Conservation (phyloP, 2,113 vertebrate genomes). For the Holacanthus passer region DNA sequence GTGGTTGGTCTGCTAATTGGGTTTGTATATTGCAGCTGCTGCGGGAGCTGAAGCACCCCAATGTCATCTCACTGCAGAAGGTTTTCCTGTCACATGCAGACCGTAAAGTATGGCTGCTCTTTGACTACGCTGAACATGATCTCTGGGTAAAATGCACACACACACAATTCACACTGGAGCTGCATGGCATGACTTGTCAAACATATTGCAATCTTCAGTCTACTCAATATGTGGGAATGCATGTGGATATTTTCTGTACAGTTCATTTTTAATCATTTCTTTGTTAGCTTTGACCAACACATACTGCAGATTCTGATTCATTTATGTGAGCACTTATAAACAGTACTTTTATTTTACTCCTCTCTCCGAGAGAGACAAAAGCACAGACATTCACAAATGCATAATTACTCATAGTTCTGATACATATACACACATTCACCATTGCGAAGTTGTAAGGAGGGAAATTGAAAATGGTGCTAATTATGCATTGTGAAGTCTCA, state of each 20-base stretch:
- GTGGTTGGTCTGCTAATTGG: conserved; percentile 21
- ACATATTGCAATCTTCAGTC: background rate
- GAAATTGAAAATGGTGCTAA: conserved; percentile 18
- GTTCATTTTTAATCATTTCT: background rate
- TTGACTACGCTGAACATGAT: conserved; percentile 99
- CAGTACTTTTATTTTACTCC: background rate
- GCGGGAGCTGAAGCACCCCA: conserved; percentile 98
- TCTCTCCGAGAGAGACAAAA: background rate
- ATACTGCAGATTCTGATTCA: background rate
- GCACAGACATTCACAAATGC: background rate
- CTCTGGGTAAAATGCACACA: conserved; percentile 92
- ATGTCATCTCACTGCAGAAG: conserved; percentile 99
- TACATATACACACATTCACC: background rate
- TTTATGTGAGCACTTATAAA: background rate
- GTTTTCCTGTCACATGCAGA: conserved; percentile 99
- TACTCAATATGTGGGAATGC: background rate
- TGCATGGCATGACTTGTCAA: conserved; percentile 16
- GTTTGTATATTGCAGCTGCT: conserved; percentile 91
- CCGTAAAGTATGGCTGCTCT: conserved; percentile 99
- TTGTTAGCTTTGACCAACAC: background rate
- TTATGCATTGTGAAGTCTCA: conserved; percentile 41
- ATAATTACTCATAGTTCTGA: conserved; percentile 9
- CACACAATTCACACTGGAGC: conserved; percentile 8
- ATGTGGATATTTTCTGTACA: background rate
- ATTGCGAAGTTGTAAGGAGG: conserved; percentile 12